Evolutionary conservation across 1,140 invertebrate genomes (phyloP).

Genomic region (Plutomurus gul): DNA sequence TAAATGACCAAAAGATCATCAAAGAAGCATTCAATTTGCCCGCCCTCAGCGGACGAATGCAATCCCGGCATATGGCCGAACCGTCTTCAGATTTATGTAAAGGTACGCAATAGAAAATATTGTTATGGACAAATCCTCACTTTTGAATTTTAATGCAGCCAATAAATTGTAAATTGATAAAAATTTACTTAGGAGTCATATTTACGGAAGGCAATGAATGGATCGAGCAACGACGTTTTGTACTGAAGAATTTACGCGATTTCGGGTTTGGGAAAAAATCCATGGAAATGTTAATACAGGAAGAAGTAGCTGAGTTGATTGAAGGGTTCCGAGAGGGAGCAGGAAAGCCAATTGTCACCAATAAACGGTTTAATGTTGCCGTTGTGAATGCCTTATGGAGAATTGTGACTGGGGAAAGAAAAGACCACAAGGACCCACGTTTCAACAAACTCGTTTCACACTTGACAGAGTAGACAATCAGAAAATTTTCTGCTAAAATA

Average conservation of each 20-base stretch:
- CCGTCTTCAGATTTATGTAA: background rate
- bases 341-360: background rate
- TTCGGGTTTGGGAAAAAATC: too few species aligned
- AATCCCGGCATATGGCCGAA: background rate
- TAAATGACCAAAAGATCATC: background rate
- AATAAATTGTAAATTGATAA: background rate
- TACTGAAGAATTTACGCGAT: slow-evolving; percentile 22
- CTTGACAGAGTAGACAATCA: too few species aligned
- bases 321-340: background rate
- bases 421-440: too few species aligned
- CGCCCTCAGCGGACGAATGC: background rate
- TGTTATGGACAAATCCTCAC: background rate
- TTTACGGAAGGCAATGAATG: slow-evolving; percentile 1
- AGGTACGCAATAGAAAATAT: background rate
- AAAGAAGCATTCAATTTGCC: background rate
- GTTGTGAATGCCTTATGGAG: too few species aligned
- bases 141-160: background rate
- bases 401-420: too few species aligned
- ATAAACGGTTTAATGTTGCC: too few species aligned
- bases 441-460: too few species aligned
- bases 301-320: slow-evolving; percentile 19
- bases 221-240: background rate
- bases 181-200: background rate
- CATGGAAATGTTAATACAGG: slow-evolving; percentile 1
- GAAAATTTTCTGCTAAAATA: too few species aligned